These are phyloP conservation scores for Scyliorhinus canicula DNA, from an alignment of 2,797 vertebrate genomes.

Conservation along the genomic window DNA sequence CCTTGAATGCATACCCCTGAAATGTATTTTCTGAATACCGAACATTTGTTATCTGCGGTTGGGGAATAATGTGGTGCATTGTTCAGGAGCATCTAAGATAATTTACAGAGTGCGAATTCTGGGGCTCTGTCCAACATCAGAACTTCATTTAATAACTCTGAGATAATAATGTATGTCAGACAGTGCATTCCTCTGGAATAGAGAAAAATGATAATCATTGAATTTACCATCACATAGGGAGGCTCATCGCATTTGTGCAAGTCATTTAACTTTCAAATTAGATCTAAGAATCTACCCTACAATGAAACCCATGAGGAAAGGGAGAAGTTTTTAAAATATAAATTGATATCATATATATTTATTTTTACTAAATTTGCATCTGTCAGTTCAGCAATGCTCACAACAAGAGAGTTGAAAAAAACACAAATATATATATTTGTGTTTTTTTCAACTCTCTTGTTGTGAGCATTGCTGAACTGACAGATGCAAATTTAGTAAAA, in stretches of 20 bases:
- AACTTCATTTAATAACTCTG: neutral
- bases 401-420: neutral
- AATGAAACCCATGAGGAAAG: neutral
- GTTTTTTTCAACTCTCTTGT: neutral
- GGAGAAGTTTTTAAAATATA: neutral
- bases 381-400: neutral
- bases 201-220: neutral
- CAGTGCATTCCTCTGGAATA: neutral
- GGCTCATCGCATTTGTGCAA: neutral
- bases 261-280: neutral
- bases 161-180: neutral
- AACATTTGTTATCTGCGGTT: neutral
- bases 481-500: neutral
- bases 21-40: neutral
- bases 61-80: neutral
- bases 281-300: neutral
- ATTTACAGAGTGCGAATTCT: neutral
- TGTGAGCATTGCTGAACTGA: neutral
- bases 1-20: neutral
- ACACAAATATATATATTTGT: no score
- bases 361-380: neutral
- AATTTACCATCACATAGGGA: neutral
- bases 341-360: neutral
- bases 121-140: neutral
- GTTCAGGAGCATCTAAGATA: neutral